Evolutionary conservation across 2,797 vertebrate genomes (phyloP), one percentile per base, ranked within the genome.

Genomic region (Alosa sapidissima): DNA sequence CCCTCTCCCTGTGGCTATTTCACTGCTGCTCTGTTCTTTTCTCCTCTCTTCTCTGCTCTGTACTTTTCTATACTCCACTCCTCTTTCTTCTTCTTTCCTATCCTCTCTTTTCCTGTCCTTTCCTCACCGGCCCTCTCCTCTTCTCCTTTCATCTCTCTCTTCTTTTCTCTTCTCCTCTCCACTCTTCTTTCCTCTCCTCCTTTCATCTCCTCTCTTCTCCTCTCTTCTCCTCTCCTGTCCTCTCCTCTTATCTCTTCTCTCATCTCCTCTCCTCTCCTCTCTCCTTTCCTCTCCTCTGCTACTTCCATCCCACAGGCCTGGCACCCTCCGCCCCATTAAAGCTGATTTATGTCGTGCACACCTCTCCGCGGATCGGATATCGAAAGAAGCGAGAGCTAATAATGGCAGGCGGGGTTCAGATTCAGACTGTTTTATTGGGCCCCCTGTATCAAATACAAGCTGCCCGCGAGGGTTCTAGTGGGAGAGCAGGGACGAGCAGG

Each of bases 311-410:
- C 2, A 11, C 48, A 24, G 52, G 45, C 28, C 28, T 8, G n/a
- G 8, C 2, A 8, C 11, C 28, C 48, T 68, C 62, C 82, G n/a
- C 55, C 84, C 82, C 49, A 82, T 84, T 84, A 84, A 84, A 84
- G 41, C 16, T 82, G 83, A 82, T 84, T 82, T 83, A 82, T 84
- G 82, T 45, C 62, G 28, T 51, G n/a, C 48, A 78, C 75, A n/a
- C 19, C 16, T 14, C 11, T 36, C 21, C 21, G 48, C 47, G 58
- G 47, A 84, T 47, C 55, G 21, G 48, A 36, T 83, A 19, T 85
- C 62, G 41, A 55, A 45, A n/a, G 28, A 36, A 72, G 21, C 11
- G n/a, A 78, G 41, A 55, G 16, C 48, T 11, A 58, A 78, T 33
- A 41, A 55, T 51, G 72, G 41, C 72, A 47, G 19, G 14, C 72